These are phyloP conservation scores for Cladopsammia gracilis DNA, from an alignment of 64 coral and sea anemone species.

Conservation along the genomic window DNA sequence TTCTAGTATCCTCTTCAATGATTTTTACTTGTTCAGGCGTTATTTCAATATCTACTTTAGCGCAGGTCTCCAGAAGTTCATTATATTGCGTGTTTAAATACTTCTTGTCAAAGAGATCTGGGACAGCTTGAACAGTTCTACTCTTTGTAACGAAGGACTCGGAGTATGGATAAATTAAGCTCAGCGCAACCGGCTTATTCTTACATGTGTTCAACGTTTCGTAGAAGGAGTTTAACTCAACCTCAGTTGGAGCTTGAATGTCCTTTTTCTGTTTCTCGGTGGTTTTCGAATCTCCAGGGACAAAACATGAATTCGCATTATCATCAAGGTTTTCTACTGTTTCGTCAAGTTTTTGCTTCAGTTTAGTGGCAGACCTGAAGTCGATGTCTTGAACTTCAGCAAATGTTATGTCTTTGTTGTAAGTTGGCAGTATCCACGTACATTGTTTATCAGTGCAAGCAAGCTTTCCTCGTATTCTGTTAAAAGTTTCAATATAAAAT, in stretches of 20 bases:
- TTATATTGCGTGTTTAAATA: slow-evolving; percentile 49
- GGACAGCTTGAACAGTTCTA: slow-evolving; percentile 11
- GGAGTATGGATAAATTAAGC: slow-evolving; percentile 35
- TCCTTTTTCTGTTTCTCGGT: slow-evolving; percentile 26
- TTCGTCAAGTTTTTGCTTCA: slow-evolving; percentile 44
- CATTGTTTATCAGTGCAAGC: no score
- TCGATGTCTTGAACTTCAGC: slow-evolving; percentile 25
- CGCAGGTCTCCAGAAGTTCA: slow-evolving; percentile 56
- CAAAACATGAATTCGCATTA: slow-evolving; percentile 39
- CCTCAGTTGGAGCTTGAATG: slow-evolving; percentile 49
- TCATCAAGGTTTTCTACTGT: slow-evolving; percentile 50
- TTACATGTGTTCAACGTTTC: slow-evolving; percentile 33
- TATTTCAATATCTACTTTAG: slow-evolving; percentile 44
- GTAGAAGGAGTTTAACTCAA: slow-evolving; percentile 41
- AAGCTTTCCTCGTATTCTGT: no score
- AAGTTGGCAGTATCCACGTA: slow-evolving; percentile 42
- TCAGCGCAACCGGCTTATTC: slow-evolving; percentile 28
- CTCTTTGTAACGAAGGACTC: slow-evolving; percentile 43
- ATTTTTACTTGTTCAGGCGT: slow-evolving; percentile 22
- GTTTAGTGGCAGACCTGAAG: slow-evolving; percentile 28
- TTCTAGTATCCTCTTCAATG: slow-evolving; percentile 61
- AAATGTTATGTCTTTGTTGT: slow-evolving; percentile 50
- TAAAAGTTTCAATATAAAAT: no score
- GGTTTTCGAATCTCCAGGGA: slow-evolving; percentile 36
- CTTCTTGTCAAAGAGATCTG: slow-evolving; percentile 50